Conservation (phyloP, 2,797 vertebrate species). For the Apogon talboti region DNA sequence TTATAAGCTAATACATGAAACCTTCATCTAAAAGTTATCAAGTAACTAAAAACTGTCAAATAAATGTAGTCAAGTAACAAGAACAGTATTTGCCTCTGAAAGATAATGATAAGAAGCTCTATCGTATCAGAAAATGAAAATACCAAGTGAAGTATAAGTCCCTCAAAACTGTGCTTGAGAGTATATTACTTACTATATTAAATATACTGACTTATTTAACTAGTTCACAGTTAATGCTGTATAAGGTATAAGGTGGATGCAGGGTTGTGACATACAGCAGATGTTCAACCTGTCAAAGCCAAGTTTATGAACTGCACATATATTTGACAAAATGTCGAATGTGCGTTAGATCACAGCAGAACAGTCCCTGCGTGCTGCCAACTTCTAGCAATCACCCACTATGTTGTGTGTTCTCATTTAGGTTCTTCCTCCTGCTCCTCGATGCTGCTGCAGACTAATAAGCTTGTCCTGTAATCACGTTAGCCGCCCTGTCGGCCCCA, state of each 20-base stretch:
- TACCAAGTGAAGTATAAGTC: too few relatives aligned
- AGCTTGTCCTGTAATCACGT: conserved; percentile 96
- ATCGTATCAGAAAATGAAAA: too few relatives aligned
- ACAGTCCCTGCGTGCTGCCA: conserved; percentile 46
- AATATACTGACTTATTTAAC: too few relatives aligned
- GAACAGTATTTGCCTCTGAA: too few relatives aligned
- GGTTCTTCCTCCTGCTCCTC: conserved; percentile 67
- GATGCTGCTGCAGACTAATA: conserved; percentile 92
- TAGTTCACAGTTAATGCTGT: conserved; percentile 31
- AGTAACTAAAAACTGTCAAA: too few relatives aligned
- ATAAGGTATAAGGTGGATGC: conserved; percentile 3
- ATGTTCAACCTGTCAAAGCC: background rate
- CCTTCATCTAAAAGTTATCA: too few relatives aligned
- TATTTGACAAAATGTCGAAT: conserved; percentile 4
- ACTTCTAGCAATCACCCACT: conserved; percentile 68
- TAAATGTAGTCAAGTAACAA: too few relatives aligned
- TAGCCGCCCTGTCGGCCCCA: conserved; percentile 93
- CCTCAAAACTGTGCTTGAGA: too few relatives aligned
- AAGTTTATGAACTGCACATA: background rate
- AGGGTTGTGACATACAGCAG: background rate
- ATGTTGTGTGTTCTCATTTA: conserved; percentile 73
- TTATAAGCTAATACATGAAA: too few relatives aligned
- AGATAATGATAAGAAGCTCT: too few relatives aligned
- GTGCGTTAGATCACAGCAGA: conserved; percentile 38
- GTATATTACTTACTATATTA: too few relatives aligned